Conservation (phyloP, 1,140 invertebrate species). For the Pogonomyrmex californicus region DNA sequence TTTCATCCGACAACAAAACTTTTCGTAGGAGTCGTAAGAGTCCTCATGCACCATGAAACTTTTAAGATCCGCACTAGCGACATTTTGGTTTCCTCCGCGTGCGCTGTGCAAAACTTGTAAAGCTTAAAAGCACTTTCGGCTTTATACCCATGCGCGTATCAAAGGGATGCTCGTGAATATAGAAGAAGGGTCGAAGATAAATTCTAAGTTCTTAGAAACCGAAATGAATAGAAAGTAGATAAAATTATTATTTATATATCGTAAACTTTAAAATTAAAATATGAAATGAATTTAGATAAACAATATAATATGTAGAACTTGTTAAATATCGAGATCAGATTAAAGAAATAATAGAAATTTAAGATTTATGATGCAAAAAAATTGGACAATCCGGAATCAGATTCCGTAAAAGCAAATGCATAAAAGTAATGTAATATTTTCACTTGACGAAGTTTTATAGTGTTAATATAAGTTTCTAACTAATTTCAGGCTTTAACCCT, state of each 20-base stretch:
- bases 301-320: neutral
- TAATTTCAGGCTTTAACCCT: slow-evolving; percentile 62
- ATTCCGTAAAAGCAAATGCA: neutral
- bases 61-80: slow-evolving; percentile 70
- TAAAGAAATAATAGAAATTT: neutral
- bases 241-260: neutral
- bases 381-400: neutral
- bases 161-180: slow-evolving; percentile 34
- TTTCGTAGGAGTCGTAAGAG: slow-evolving; percentile 65
- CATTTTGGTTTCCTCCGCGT: slow-evolving; percentile 65
- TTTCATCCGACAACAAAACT: slow-evolving; percentile 67
- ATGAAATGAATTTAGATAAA: neutral
- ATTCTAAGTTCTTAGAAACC: slow-evolving; percentile 11
- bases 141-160: slow-evolving; percentile 60
- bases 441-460: neutral
- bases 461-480: slow-evolving; percentile 38
- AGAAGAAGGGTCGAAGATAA: neutral
- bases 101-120: slow-evolving; percentile 67
- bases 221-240: slow-evolving; percentile 2
- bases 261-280: slow-evolving; percentile 11
- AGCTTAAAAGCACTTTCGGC: slow-evolving; percentile 70
- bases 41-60: slow-evolving; percentile 63
- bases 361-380: neutral
- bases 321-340: neutral
- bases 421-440: slow-evolving; percentile 15